phyloP scores from a whole-genome alignment of 2,888 invertebrate species.

The Idaea biselata region DNA sequence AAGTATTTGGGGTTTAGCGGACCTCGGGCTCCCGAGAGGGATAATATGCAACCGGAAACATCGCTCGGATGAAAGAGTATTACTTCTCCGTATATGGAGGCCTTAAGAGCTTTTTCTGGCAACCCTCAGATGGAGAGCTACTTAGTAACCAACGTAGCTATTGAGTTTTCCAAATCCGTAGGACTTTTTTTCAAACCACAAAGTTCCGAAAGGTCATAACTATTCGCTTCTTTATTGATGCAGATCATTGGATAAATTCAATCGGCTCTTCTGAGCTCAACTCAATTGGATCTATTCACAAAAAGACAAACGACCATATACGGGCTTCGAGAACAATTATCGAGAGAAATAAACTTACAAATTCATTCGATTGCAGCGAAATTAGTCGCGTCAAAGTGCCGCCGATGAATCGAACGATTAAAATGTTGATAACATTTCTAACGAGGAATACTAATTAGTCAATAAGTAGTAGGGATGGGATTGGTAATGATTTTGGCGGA shows the following conservation, averaged over 20 bases:
- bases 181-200: background rate
- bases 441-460: background rate
- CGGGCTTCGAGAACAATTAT: background rate
- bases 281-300: background rate
- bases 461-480: background rate
- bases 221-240: background rate
- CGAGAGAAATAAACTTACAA: constrained; percentile 1
- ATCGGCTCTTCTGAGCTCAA: background rate
- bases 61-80: no score
- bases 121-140: no score
- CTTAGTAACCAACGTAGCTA: background rate
- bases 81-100: no score
- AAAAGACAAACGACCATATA: background rate
- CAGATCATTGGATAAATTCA: background rate
- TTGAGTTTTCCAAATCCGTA: background rate
- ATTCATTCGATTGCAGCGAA: background rate
- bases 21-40: no score
- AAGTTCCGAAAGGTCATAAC: background rate
- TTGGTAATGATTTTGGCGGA: no score
- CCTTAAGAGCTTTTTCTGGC: no score
- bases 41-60: no score
- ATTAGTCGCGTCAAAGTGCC: background rate
- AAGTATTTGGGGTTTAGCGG: no score
- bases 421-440: background rate
- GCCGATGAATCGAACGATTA: background rate